These are phyloP conservation scores for Pherbina coryleti DNA, from an alignment of 2,888 invertebrate genomes.

Conservation along the genomic window DNA sequence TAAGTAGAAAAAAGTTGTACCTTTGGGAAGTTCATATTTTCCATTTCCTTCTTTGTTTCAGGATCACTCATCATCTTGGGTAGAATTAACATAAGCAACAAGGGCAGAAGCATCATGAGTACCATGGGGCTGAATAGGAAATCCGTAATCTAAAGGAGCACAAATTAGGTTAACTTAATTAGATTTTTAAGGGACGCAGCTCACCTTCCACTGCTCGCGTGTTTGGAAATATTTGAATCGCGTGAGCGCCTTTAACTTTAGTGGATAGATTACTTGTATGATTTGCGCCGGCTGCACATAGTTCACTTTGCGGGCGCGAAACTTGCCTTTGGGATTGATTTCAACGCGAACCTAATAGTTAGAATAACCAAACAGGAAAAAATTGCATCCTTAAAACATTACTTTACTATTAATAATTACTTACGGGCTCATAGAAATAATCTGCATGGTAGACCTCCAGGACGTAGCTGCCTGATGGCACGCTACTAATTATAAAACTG, in stretches of 20 bases:
- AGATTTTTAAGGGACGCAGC: not conserved
- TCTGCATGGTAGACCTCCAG: constrained; percentile 93
- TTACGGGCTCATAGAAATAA: constrained; percentile 90
- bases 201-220: constrained; percentile 92
- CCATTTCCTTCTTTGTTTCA: constrained; percentile 95
- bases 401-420: constrained; percentile 23
- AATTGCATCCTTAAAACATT: not conserved
- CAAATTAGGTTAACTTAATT: not conserved
- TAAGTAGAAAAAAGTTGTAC: constrained; percentile 44
- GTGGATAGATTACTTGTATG: constrained; percentile 91
- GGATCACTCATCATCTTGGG: constrained; percentile 99
- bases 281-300: constrained; percentile 92
- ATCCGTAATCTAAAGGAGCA: constrained; percentile 79
- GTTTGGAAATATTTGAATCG: constrained; percentile 90
- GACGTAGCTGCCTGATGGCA: constrained; percentile 93
- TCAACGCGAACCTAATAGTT: constrained; percentile 79
- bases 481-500: constrained; percentile 86
- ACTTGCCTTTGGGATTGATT: constrained; percentile 97
- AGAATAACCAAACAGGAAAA: not conserved
- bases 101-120: constrained; percentile 95
- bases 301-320: constrained; percentile 93
- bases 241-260: constrained; percentile 87
- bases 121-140: constrained; percentile 98
- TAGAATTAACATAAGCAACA: constrained; percentile 89
- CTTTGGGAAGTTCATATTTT: constrained; percentile 79